Base-by-base conservation (phyloP, 2,113 vertebrate species). In the Campylomormyrus numenius region DNA sequence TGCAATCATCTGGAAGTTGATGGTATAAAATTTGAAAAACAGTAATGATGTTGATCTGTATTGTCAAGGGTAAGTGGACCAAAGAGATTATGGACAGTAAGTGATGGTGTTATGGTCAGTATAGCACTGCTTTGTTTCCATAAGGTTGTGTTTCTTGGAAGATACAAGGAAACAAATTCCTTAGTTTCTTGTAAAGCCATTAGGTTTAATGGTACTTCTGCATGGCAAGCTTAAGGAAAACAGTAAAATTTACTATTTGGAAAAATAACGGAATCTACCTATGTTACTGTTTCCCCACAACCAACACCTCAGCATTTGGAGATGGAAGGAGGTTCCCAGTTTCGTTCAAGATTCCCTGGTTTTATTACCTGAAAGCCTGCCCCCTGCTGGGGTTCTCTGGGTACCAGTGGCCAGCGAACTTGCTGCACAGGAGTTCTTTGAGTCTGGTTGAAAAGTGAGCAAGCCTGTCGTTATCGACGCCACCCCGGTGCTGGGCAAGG, bases 361-460 rank as follows among this genome's bases (percentile, higher is more conserved):
- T 24, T 85, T 5, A 85, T 66, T 94, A 99, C 98, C 98, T 97
- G 95, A 96, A 99, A 0, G 96, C 98, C 90, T 99, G 98, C 21
- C 98, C 98, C 92, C 95, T 97, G 91, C 94, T 95, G 17, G 98
- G 98, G 0, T 93, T 95, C 8, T 96, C 96, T 0, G 94, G 95
- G 90, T 99, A 97, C 98, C 98, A 99, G 91, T 99, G 98, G 1
- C 93, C 93, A n/a, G 95, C 93, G 52, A 97, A 99, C 88, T 96
- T 98, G 0, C 97, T 96, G 91, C 97, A 97, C 66, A 99, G 94
- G 46, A 97, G 85, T 1, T 94, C 93, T 19, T 96, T 96, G 50
- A 99, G 94, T 88, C 96, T 97, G 15, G 95, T 94, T 1, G 97
- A 95, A 91, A 99, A 98, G 50, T 88, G 89, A 56, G 97, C 96